These are phyloP conservation scores for Grallaria varia DNA, from an alignment of 2,113 vertebrate species.

Conservation along the genomic window DNA sequence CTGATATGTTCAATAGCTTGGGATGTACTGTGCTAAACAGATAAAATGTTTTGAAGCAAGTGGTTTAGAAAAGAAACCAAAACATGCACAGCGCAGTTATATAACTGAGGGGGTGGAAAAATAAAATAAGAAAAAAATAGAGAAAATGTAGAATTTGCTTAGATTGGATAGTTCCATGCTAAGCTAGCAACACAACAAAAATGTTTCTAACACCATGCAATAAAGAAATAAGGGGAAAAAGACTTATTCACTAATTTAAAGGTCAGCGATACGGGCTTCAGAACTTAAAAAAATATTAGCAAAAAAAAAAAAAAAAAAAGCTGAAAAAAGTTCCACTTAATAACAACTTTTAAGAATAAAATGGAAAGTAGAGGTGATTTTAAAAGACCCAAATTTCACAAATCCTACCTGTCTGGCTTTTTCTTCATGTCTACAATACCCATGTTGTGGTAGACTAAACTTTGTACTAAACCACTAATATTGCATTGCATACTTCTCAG, in stretches of 20 bases:
- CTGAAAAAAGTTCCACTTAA: background rate
- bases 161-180: background rate
- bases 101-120: background rate
- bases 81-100: background rate
- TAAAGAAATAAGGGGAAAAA: background rate
- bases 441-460: background rate
- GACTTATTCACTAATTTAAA: background rate
- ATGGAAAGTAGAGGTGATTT: background rate
- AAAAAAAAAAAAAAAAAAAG: background rate
- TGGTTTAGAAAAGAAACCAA: background rate
- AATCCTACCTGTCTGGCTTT: background rate
- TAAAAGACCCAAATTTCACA: background rate
- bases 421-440: background rate
- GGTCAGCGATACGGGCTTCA: background rate
- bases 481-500: background rate
- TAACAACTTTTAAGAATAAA: background rate
- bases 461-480: background rate
- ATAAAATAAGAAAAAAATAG: background rate
- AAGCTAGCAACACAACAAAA: background rate
- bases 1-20: conserved; percentile 1
- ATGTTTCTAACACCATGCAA: background rate
- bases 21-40: conserved; percentile 18
- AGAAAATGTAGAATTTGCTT: accelerated
- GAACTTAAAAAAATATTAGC: background rate
- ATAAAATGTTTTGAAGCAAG: conserved; percentile 24